Evolutionary conservation across 23 tunicate genomes (phyloP).

Genomic region (Trididemnum nubilum): DNA sequence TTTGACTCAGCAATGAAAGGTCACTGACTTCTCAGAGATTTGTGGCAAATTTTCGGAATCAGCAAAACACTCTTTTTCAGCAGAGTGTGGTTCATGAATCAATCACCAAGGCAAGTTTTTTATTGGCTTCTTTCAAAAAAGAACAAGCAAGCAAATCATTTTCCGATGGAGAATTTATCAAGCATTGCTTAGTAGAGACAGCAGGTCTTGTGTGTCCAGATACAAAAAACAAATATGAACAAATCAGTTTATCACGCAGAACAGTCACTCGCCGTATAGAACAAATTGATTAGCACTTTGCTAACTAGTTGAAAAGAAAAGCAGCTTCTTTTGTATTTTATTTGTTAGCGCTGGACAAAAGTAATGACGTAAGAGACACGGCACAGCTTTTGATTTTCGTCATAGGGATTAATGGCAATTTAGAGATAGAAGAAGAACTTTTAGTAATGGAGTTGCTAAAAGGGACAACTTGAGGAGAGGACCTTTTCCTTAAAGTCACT

Average conservation of each 20-base stretch:
- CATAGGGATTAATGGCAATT: constrained; percentile 29
- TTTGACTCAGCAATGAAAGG: background rate
- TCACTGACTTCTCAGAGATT: constrained; percentile 14
- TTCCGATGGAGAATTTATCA: constrained; percentile 31
- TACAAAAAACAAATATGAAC: constrained; percentile 19
- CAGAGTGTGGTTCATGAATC: constrained; percentile 10
- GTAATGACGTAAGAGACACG: constrained; percentile 29
- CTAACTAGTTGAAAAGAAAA: constrained; percentile 26
- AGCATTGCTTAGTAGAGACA: constrained; percentile 20
- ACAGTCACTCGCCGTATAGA: constrained; percentile 40
- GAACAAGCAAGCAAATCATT: constrained; percentile 36
- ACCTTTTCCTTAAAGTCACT: constrained; percentile 23
- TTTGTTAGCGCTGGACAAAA: constrained; percentile 37
- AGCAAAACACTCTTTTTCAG: background rate
- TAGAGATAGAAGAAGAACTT: constrained; percentile 42
- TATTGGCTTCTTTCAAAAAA: constrained; percentile 23
- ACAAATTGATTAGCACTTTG: constrained; percentile 25
- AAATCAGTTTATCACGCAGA: constrained; percentile 37
- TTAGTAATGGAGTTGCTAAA: constrained; percentile 22
- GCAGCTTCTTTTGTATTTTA: constrained; percentile 1
- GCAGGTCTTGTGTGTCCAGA: constrained; percentile 31
- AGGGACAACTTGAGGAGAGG: constrained; percentile 19
- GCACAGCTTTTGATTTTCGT: constrained; percentile 49
- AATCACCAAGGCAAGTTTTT: constrained; percentile 44
- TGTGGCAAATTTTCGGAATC: constrained; percentile 13